Evolutionary conservation across 2,888 invertebrate genomes (phyloP).

Genomic region (Parnassius smintheus): DNA sequence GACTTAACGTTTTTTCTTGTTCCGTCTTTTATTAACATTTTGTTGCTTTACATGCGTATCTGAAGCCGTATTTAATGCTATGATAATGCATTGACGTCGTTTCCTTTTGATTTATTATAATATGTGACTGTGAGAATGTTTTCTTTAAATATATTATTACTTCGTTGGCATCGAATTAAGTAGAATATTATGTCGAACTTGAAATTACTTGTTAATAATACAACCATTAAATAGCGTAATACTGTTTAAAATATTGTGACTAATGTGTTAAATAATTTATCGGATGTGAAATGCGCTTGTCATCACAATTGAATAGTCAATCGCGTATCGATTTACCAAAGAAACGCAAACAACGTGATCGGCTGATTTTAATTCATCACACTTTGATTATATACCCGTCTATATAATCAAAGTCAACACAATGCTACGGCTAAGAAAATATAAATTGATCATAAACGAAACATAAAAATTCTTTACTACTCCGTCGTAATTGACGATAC

Average conservation of each 20-base stretch:
- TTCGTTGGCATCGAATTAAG: too few species aligned
- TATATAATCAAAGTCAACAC: neutral
- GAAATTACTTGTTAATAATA: too few species aligned
- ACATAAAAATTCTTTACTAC: neutral
- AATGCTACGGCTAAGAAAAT: constrained; percentile 22
- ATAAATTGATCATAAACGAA: neutral
- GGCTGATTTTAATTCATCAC: constrained; percentile 20
- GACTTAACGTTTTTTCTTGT: constrained; percentile 22
- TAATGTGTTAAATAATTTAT: constrained; percentile 16
- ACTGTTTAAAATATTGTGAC: neutral
- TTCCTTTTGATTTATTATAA: constrained; percentile 15
- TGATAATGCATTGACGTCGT: constrained; percentile 9
- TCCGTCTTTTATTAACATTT: constrained; percentile 29
- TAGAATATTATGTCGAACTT: too few species aligned
- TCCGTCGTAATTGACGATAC: too few species aligned
- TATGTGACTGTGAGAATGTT: neutral
- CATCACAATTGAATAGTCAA: constrained; percentile 32
- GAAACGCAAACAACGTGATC: constrained; percentile 41
- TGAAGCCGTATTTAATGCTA: constrained; percentile 5
- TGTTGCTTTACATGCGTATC: constrained; percentile 19
- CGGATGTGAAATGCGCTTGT: constrained; percentile 1
- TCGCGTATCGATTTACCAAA: constrained; percentile 50
- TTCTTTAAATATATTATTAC: too few species aligned
- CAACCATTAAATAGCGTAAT: too few species aligned
- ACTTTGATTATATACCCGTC: too few species aligned